Base-by-base conservation (phyloP, 2,113 vertebrate species). In the Psephotus haematonotus region DNA sequence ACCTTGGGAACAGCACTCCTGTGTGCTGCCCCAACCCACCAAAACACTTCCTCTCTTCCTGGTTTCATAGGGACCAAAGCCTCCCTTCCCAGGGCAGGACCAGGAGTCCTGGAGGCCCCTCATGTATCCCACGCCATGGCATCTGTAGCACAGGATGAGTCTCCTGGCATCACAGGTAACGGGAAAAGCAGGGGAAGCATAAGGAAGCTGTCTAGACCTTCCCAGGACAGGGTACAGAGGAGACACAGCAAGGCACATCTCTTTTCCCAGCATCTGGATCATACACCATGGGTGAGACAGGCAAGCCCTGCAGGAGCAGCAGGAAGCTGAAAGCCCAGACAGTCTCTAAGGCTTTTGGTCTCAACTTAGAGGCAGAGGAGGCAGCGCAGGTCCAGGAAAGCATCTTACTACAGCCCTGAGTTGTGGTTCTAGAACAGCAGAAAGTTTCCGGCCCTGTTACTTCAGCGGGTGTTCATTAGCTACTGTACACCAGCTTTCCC, bases 221-320 rank as follows among this genome's bases (percentile, higher is more conserved):
- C 17, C 13, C 6, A 2, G 0, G 7, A 52, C 10, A 4, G 17
- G 39, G 35, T 12, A 50, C 0, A 1, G 20, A 64, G 55, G 74
- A 88, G 79, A 69, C 67, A 85, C 10, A 12, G 78, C 52, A 18
- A 49, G 47, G 37, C 68, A 25, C 23, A 17, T 71, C 44, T 82
- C 52, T 33, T 63, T 63, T 59, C n/a, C n/a, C 5, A 6, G 76
- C 9, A 1, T 11, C 7, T n/a, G 43, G 55, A 60, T 82, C 52
- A 35, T 4, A 1, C 47, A 8, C 28, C 3, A 0, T 0, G 1
- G 67, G 50, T 1, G 4, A 85, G 65, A 65, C 31, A 28, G 55
- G 53, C 3, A 0, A 76, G 53, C 33, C 23, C 81, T 17, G 14
- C n/a, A 47, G 71, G 33, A 82, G n/a, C 1, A 1, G 59, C 43